Evolutionary conservation across 2,888 invertebrate species (phyloP).

Genomic region (Eristalinus aeneus): DNA sequence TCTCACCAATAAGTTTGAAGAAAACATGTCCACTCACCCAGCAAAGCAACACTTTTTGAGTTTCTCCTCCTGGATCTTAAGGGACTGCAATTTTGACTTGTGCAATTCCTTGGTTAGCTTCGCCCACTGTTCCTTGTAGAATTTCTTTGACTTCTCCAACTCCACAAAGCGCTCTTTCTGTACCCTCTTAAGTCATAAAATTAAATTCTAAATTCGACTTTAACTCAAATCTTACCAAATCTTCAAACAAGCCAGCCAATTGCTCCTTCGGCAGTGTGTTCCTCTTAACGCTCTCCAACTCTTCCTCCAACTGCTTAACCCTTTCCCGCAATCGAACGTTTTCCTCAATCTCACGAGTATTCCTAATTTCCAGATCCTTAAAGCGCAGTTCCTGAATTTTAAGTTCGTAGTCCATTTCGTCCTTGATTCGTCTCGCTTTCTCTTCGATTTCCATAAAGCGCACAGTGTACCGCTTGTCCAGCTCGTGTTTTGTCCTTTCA

Average conservation of each 20-base stretch:
- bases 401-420: conserved; percentile 83
- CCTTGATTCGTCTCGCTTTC: conserved; percentile 83
- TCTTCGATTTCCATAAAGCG: conserved; percentile 84
- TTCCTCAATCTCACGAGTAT: conserved; percentile 80
- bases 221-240: conserved; percentile 81
- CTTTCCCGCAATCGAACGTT: conserved; percentile 76
- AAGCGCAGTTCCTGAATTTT: conserved; percentile 81
- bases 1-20: no score
- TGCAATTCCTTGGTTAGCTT: conserved; percentile 86
- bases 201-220: neutral
- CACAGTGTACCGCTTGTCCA: conserved; percentile 83
- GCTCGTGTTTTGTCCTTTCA: conserved; percentile 83
- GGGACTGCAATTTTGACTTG: conserved; percentile 80
- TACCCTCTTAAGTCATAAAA: conserved; percentile 68
- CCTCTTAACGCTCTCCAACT: conserved; percentile 81
- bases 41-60: conserved; percentile 70
- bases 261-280: conserved; percentile 85
- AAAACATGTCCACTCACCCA: conserved; percentile 72
- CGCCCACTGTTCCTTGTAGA: conserved; percentile 90
- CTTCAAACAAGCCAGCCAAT: conserved; percentile 85
- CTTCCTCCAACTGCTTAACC: conserved; percentile 73
- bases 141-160: conserved; percentile 85
- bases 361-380: conserved; percentile 80
- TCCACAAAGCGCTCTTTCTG: conserved; percentile 83
- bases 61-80: conserved; percentile 69